Conservation (phyloP, 2,888 invertebrate species). For the Scaptomyza flava region DNA sequence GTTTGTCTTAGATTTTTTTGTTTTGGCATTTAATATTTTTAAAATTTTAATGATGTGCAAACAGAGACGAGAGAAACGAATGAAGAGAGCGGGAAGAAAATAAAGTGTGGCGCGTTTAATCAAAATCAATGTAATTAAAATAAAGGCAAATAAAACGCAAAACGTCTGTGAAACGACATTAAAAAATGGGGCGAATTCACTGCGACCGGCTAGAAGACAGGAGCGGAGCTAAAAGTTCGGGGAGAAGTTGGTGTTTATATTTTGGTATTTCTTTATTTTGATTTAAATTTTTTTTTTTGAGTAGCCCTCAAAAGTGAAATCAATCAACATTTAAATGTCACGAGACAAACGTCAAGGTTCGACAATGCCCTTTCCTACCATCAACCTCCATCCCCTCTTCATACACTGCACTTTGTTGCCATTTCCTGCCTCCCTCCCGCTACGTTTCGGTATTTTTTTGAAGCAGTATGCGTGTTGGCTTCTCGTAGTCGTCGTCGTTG, state of each 20-base stretch:
- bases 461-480: slow-evolving; percentile 47
- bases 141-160: slow-evolving; percentile 50
- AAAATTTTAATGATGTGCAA: slow-evolving; percentile 84
- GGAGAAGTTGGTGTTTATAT: no score
- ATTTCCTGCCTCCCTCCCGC: slow-evolving; percentile 4
- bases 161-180: slow-evolving; percentile 12
- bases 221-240: background rate
- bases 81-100: background rate
- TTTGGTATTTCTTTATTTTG: background rate
- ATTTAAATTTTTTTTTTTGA: background rate
- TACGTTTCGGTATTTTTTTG: background rate
- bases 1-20: slow-evolving; percentile 67
- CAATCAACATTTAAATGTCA: slow-evolving; percentile 70
- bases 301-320: slow-evolving; percentile 52
- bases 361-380: background rate
- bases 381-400: background rate
- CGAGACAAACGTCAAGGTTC: slow-evolving; percentile 47
- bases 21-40: slow-evolving; percentile 76
- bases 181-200: background rate
- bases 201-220: background rate
- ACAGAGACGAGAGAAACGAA: slow-evolving; percentile 56
- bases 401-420: slow-evolving; percentile 7
- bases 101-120: slow-evolving; percentile 51
- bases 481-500: background rate
- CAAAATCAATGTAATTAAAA: slow-evolving; percentile 80